Evolutionary conservation across 2,113 vertebrate genomes (phyloP).

Genomic region (Caranx ignobilis): DNA sequence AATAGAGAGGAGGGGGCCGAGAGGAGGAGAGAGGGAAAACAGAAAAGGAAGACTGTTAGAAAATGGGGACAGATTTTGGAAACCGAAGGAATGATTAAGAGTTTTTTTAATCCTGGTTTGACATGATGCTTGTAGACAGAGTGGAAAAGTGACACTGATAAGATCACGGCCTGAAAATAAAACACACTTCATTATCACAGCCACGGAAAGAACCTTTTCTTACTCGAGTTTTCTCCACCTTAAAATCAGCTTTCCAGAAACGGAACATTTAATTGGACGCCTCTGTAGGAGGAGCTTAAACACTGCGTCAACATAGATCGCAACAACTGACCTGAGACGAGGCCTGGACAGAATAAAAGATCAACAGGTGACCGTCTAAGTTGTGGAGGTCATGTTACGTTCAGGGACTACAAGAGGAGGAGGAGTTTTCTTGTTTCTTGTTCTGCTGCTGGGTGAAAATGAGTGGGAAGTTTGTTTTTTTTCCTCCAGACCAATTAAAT

Average conservation of each 20-base stretch:
- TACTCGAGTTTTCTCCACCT: neutral
- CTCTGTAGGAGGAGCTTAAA: neutral
- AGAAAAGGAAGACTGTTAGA: slow-evolving; percentile 77
- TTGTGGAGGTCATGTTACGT: neutral
- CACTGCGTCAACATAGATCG: slow-evolving; percentile 26
- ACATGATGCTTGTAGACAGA: slow-evolving; percentile 51
- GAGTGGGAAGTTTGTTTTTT: neutral
- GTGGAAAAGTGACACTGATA: slow-evolving; percentile 56
- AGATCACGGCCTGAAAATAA: slow-evolving; percentile 59
- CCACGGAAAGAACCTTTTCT: slow-evolving; percentile 6
- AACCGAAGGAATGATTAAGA: slow-evolving; percentile 59
- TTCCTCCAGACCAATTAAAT: neutral
- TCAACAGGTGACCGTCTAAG: no score
- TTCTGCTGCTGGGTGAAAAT: neutral
- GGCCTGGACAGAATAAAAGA: neutral
- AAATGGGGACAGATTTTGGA: slow-evolving; percentile 73
- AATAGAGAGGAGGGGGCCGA: slow-evolving; percentile 48
- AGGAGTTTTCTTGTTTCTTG: no score
- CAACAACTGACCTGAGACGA: slow-evolving; percentile 11
- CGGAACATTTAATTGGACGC: slow-evolving; percentile 16
- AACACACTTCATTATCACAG: slow-evolving; percentile 48
- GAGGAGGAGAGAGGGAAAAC: slow-evolving; percentile 47
- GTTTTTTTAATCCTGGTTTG: slow-evolving; percentile 11
- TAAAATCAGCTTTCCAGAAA: slow-evolving; percentile 4
- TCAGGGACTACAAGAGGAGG: neutral